phyloP scores from a whole-genome alignment of 1,140 invertebrate species.

The Drosophila ercepeae region DNA sequence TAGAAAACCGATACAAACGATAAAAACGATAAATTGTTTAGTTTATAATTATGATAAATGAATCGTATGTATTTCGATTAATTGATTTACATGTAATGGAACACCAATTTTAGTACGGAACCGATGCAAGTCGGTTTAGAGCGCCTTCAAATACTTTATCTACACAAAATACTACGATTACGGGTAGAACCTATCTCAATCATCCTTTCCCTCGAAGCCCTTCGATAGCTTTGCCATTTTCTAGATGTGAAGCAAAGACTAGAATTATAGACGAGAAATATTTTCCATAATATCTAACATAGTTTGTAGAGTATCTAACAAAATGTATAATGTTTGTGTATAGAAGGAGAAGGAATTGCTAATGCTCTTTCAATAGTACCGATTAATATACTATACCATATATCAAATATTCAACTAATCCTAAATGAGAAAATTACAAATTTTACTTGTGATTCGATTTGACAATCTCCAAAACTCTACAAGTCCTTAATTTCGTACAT shows the following conservation, averaged over 20 bases:
- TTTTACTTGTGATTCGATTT: slow-evolving; percentile 83
- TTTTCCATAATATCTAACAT: not conserved
- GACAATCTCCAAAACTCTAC: slow-evolving; percentile 75
- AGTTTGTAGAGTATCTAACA: not conserved
- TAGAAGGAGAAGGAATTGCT: slow-evolving; percentile 20
- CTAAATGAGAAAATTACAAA: slow-evolving; percentile 56
- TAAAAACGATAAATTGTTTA: slow-evolving; percentile 21
- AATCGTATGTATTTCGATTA: slow-evolving; percentile 31
- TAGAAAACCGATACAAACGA: slow-evolving; percentile 21
- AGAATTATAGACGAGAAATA: not conserved
- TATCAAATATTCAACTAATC: slow-evolving; percentile 26
- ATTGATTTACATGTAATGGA: slow-evolving; percentile 66
- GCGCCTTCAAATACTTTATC: slow-evolving; percentile 79
- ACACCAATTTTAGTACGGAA: slow-evolving; percentile 69
- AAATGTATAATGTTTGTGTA: too few species aligned
- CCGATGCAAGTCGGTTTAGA: slow-evolving; percentile 35
- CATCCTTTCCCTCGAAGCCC: slow-evolving; percentile 39
- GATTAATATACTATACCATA: slow-evolving; percentile 30
- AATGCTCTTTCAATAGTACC: slow-evolving; percentile 47
- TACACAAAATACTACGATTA: slow-evolving; percentile 48
- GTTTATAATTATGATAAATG: slow-evolving; percentile 42
- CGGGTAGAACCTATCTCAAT: slow-evolving; percentile 43
- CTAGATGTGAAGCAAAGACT: not conserved
- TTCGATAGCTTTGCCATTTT: not conserved
- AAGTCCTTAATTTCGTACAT: slow-evolving; percentile 20